These are phyloP conservation scores for Trachurus trachurus DNA, from an alignment of 2,797 vertebrate species.

Conservation along the genomic window DNA sequence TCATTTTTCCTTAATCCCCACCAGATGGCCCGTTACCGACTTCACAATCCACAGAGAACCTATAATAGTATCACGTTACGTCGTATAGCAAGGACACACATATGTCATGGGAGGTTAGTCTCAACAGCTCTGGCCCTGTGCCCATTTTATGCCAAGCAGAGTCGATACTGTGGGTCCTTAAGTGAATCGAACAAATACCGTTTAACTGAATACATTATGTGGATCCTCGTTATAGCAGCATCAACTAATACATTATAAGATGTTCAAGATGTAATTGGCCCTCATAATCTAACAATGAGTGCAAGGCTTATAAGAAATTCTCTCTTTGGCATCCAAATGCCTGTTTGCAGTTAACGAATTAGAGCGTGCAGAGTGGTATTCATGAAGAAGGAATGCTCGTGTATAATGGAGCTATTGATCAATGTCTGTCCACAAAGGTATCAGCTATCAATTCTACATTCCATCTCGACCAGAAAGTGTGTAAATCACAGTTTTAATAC, in stretches of 20 bases:
- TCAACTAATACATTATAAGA: conserved; percentile 18
- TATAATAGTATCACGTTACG: conserved; percentile 55
- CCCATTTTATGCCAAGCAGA: conserved; percentile 44
- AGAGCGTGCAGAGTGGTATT: conserved; percentile 2
- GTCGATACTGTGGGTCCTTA: conserved; percentile 16
- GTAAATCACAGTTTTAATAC: conserved; percentile 48
- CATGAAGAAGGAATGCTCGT: conserved; percentile 30
- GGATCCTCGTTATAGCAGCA: background rate
- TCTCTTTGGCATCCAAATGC: conserved; percentile 27
- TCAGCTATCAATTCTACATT: conserved; percentile 48
- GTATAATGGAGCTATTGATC: conserved; percentile 48
- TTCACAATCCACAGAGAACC: conserved; percentile 43
- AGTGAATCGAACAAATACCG: conserved; percentile 11
- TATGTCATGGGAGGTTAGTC: conserved; percentile 47
- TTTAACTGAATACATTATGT: background rate
- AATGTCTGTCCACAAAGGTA: conserved; percentile 37
- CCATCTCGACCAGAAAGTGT: conserved; percentile 16
- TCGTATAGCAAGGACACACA: conserved; percentile 35
- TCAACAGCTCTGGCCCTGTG: conserved; percentile 45
- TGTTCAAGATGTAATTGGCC: background rate
- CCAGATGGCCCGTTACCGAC: conserved; percentile 58
- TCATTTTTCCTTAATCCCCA: conserved; percentile 51
- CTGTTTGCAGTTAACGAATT: conserved; percentile 33
- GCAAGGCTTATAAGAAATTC: conserved; percentile 14
- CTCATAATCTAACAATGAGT: conserved; percentile 20